Conservation (phyloP, 2,888 invertebrate genomes). For the Caenorhabditis wallacei region DNA sequence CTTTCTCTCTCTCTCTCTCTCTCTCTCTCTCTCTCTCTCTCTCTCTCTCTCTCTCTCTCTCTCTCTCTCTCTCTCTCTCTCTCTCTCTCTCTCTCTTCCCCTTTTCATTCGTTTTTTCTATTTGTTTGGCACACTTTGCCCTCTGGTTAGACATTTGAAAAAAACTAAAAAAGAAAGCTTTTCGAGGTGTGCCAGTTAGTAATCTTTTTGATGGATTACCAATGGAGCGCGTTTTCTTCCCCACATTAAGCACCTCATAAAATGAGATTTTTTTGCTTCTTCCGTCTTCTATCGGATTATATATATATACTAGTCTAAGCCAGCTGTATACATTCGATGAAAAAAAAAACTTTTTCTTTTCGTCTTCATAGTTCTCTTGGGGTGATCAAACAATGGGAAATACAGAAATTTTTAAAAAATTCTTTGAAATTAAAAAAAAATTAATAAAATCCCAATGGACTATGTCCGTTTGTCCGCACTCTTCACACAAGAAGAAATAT, state of each 20-base stretch:
- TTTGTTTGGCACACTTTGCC: conserved; percentile 58
- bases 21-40: too few relatives aligned
- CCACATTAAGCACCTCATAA: background rate
- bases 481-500: too few relatives aligned
- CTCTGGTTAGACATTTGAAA: conserved; percentile 27
- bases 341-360: conserved; percentile 14
- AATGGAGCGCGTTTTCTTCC: background rate
- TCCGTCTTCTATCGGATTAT: background rate
- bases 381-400: conserved; percentile 20
- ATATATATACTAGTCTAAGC: conserved; percentile 19
- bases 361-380: background rate
- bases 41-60: too few relatives aligned
- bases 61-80: background rate
- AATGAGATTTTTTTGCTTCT: conserved; percentile 5
- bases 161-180: conserved; percentile 5
- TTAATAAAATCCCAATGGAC: too few relatives aligned
- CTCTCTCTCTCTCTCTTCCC: background rate
- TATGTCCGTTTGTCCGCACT: too few relatives aligned
- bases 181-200: conserved; percentile 17
- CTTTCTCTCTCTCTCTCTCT: too few relatives aligned
- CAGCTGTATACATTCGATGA: conserved; percentile 34
- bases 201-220: conserved; percentile 7
- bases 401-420: too few relatives aligned
- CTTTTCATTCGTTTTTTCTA: conserved; percentile 28
- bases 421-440: too few relatives aligned